These are phyloP conservation scores for Prorops nasuta DNA, from an alignment of 1,140 invertebrate genomes.

Conservation along the genomic window DNA sequence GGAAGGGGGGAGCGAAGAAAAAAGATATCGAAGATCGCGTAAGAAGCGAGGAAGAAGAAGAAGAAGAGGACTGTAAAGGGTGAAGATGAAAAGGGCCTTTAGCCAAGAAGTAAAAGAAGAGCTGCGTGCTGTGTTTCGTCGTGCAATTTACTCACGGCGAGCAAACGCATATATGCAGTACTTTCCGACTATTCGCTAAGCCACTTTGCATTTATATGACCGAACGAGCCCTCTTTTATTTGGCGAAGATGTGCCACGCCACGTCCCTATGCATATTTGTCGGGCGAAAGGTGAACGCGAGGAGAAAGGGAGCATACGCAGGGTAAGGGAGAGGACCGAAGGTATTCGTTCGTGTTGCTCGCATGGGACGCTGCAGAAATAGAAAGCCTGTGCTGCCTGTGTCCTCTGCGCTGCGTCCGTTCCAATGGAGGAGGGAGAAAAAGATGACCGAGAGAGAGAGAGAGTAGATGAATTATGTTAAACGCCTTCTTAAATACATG, in stretches of 20 bases:
- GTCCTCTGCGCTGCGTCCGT: no score
- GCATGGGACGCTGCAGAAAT: no score
- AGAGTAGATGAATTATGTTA: constrained; percentile 53
- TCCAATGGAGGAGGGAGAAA: no score
- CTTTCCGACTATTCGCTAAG: constrained; percentile 17
- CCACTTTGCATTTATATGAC: constrained; percentile 42
- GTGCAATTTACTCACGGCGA: constrained; percentile 20
- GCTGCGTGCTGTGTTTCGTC: constrained; percentile 12
- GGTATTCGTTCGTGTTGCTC: no score
- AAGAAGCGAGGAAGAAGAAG: no score
- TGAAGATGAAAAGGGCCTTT: no score
- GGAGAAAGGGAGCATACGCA: constrained; percentile 5
- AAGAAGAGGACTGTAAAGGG: no score
- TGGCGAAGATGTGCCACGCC: constrained; percentile 5
- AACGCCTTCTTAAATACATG: constrained; percentile 55
- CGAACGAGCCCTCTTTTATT: constrained; percentile 13
- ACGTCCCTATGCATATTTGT: neutral
- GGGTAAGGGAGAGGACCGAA: no score
- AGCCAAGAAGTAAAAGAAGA: neutral
- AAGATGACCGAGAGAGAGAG: constrained; percentile 1
- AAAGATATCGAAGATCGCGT: no score
- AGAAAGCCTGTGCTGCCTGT: no score
- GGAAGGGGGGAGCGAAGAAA: no score
- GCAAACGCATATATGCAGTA: constrained; percentile 3
- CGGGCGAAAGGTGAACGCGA: constrained; percentile 7